phyloP scores from a whole-genome alignment of 2,113 vertebrate genomes.

The Catharus bicknelli region DNA sequence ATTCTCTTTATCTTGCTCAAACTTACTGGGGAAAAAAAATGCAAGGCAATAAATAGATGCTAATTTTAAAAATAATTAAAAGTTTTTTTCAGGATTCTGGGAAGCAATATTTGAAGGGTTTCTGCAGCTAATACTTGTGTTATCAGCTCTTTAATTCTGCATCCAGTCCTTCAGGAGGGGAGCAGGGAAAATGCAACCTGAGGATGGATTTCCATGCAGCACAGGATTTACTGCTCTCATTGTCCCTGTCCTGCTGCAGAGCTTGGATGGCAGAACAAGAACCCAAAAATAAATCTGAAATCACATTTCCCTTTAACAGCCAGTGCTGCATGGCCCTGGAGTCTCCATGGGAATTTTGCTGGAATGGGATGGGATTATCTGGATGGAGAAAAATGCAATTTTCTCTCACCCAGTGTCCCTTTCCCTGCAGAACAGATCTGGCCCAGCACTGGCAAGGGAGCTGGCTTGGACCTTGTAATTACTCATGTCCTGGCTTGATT shows the following conservation, averaged over 20 bases:
- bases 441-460: not conserved
- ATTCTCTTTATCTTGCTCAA: not conserved
- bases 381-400: not conserved
- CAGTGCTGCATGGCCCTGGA: not conserved
- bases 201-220: not conserved
- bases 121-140: not conserved
- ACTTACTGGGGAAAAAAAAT: not conserved
- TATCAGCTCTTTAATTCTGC: not conserved
- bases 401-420: not conserved
- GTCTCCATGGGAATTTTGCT: slow-evolving; percentile 1
- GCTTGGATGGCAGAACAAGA: not conserved
- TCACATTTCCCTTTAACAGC: not conserved
- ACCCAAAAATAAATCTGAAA: not conserved
- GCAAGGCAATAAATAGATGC: not conserved
- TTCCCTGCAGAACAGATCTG: not conserved
- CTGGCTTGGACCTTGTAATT: not conserved
- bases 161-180: not conserved
- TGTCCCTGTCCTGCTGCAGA: not conserved
- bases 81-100: not conserved
- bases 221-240: not conserved
- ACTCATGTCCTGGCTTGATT: not conserved
- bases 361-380: not conserved
- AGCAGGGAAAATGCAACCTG: not conserved
- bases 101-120: not conserved
- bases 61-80: not conserved